Evolutionary conservation across 2,797 vertebrate species (phyloP).

Genomic region (Megaceryle alcyon): DNA sequence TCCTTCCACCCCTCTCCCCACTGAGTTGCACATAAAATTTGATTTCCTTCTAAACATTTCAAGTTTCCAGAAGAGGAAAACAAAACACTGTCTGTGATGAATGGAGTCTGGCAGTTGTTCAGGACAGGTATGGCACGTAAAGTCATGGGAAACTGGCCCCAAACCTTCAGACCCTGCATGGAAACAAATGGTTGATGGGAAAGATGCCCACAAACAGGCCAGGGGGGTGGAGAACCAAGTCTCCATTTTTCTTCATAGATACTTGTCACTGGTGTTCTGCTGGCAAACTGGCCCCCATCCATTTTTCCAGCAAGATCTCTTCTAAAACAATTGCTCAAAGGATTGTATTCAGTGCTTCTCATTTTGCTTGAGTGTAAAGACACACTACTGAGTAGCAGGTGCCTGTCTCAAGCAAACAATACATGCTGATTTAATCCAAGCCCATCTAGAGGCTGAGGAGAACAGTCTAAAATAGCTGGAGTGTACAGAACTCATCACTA

Average conservation of each 20-base stretch:
- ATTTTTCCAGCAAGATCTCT: not conserved
- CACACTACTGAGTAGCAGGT: constrained; percentile 23
- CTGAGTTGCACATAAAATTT: not conserved
- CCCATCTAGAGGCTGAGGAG: not conserved
- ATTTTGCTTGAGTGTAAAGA: not conserved
- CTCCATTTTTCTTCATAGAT: not conserved
- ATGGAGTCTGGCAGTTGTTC: not conserved
- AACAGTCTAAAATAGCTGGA: not conserved
- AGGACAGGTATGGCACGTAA: constrained; percentile 26
- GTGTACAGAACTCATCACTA: not conserved
- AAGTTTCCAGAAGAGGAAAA: not conserved
- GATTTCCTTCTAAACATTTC: not conserved
- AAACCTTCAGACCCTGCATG: not conserved
- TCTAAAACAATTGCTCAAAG: not conserved
- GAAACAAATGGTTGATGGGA: constrained; percentile 1
- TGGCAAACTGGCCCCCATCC: not conserved
- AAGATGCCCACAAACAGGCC: not conserved
- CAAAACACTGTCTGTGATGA: not conserved
- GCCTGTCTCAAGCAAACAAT: not conserved
- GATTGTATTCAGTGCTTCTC: accelerated
- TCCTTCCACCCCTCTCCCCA: not conserved
- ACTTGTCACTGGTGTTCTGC: not conserved
- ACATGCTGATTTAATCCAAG: not conserved
- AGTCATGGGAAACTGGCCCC: not conserved
- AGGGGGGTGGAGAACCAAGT: not conserved